A percentile compares a stretch with the other conserved stretches of the same genome.
Evolutionary conservation across 2,797 vertebrate genomes (phyloP).

Genomic region (Gallinago stenura): DNA sequence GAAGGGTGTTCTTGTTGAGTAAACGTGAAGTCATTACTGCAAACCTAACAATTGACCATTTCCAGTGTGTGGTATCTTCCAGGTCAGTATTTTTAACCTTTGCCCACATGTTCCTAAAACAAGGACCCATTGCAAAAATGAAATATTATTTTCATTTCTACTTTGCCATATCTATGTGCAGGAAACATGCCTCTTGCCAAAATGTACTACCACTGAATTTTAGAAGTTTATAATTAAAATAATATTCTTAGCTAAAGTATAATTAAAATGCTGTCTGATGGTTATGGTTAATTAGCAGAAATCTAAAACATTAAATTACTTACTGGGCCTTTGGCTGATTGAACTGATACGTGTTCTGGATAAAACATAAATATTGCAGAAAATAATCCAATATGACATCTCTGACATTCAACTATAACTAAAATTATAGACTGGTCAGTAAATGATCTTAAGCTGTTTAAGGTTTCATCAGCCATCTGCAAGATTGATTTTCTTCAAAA

Average conservation of each 20-base stretch:
- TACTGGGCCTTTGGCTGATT: slow-evolving; percentile 50
- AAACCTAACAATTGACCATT: not conserved
- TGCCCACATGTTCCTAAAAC: not conserved
- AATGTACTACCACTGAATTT: not conserved
- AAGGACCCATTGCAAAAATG: not conserved
- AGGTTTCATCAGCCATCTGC: slow-evolving; percentile 80
- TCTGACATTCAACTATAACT: slow-evolving; percentile 76
- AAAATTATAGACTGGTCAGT: slow-evolving; percentile 80
- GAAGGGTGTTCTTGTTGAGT: not conserved
- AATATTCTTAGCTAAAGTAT: slow-evolving; percentile 48
- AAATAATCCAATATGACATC: slow-evolving; percentile 77
- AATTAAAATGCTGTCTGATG: slow-evolving; percentile 53
- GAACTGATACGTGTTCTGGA: slow-evolving; percentile 63
- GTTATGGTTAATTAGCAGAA: slow-evolving; percentile 57
- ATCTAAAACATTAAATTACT: slow-evolving; percentile 62
- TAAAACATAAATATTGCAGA: slow-evolving; percentile 73
- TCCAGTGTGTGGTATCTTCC: not conserved
- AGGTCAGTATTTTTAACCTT: not conserved
- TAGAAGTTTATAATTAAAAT: slow-evolving; percentile 35
- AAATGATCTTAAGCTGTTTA: slow-evolving; percentile 83
- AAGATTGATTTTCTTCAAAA: slow-evolving; percentile 83
- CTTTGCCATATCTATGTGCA: not conserved
- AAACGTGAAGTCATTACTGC: not conserved
- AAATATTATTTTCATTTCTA: not conserved
- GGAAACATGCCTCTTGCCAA: not conserved